Base-by-base conservation (phyloP, 2,888 invertebrate genomes). In the Drosophila fulvimacula region DNA sequence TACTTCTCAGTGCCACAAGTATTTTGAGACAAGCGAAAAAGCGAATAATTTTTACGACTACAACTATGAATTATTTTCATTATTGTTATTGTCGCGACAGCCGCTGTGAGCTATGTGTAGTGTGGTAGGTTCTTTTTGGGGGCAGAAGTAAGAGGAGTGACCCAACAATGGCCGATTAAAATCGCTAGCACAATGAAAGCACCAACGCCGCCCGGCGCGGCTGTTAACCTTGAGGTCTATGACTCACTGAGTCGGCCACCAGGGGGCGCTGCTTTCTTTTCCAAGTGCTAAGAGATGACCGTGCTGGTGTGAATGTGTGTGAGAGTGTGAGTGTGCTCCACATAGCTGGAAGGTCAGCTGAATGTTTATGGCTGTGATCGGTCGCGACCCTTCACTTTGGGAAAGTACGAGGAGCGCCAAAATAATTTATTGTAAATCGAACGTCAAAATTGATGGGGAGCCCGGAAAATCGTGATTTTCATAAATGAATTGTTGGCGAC, bases 401-500 rank as follows among this genome's bases (percentile, higher is more conserved):
- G 86, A 86, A 86, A 85, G 88, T 84, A 46, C 57, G 44, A 68
- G 69, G 74, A 66, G 82, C 70, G 71, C 56, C 61, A 69, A 73
- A 78, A 82, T 81, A 79, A 87, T 84, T 83, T 84, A 87, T 76
- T 74, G 79, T 68, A 73, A 82, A 83, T 87, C 88, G 69, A 79
- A 67, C 77, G 53, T 58, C 57, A 19, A 64, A 77, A 76, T 68
- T 79, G 71, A 73, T 73, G 70, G 65, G 66, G 60, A 66, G 41
- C 71, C 73, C 72, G 77, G 55, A 68, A 90, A 90, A 87, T 85
- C 91, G 91, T 91, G 91, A 90, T 85, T 73, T 82, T 90, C 82
- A 89, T 89, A 91, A 85, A 90, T 89, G 89, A 90, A 91, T 89
- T 88, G 90, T 76, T 83, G 79, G 86, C 81, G 83, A 82, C 86